Evolutionary conservation across 2,113 vertebrate genomes (phyloP), one percentile per base, ranked within the genome.

Genomic region (Cariama cristata): DNA sequence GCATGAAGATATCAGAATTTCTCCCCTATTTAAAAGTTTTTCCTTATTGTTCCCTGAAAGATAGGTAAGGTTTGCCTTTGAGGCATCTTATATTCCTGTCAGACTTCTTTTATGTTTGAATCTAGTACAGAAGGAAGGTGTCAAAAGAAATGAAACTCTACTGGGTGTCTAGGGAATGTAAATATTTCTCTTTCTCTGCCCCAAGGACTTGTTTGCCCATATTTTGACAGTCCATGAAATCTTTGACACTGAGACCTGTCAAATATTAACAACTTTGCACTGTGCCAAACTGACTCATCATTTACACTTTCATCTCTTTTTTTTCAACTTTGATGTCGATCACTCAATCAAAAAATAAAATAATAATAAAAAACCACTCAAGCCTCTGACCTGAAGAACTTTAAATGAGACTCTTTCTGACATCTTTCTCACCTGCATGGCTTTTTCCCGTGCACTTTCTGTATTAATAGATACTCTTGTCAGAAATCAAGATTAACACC

Each of bases 241-340:
- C 97, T 98, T 97, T 98, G 98, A 99, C 98, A 98, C 98, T 99
- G 99, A 99, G 97, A 98, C 98, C 98, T 99, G 99, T 99, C 99
- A 99, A 98, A 98, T 97, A 98, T 97, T 97, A 97, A 98, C 97
- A 98, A 97, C 98, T 97, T 95, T 98, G 97, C 97, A 95, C 93
- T 94, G 92, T 97, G 97, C 96, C 97, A 97, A 97, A 97, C 95
- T 60, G 91, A 97, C 95, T 97, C 89, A 96, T 98, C 97, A 98
- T 96, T 95, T 97, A 97, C 74, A 97, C 94, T 98, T 96, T 97
- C 92, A 95, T 97, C 96, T 96, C 96, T 96, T 96, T 89, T 96
- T 90, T 94, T 97, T 47, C 42, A 97, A 98, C 94, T 98, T 98
- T 97, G 94, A 98, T 98, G 95, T 97, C 67, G 38, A 98, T 93